A percentile compares a stretch with the other conserved stretches of the same genome.
Evolutionary conservation across 1,140 invertebrate species (phyloP).

Genomic region (roundworm (Caenorhabditis elegans)): WBcel235 BX284602.5:8630001-8630500

Average conservation of each 20-base stretch:
- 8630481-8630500: too few species aligned
- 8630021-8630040: too few species aligned
- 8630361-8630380: too few species aligned
- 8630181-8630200: background rate
- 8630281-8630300: background rate
- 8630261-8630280: constrained; percentile 1
- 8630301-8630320: too few species aligned
- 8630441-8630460: background rate
- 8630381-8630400: background rate
- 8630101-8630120: background rate
- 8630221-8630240: background rate
- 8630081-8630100: background rate
- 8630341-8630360: background rate
- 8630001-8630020: too few species aligned
- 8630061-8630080: too few species aligned
- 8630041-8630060: too few species aligned
- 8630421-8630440: background rate
- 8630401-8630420: background rate
- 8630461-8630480: too few species aligned
- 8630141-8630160: background rate
- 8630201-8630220: background rate
- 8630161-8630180: constrained; percentile 1
- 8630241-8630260: constrained; percentile 25
- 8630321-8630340: background rate
- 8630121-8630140: background rate